Evolutionary conservation across 2,888 invertebrate species (phyloP), one percentile per base, ranked within the genome.

Genomic region (Nomada ruficornis): DNA sequence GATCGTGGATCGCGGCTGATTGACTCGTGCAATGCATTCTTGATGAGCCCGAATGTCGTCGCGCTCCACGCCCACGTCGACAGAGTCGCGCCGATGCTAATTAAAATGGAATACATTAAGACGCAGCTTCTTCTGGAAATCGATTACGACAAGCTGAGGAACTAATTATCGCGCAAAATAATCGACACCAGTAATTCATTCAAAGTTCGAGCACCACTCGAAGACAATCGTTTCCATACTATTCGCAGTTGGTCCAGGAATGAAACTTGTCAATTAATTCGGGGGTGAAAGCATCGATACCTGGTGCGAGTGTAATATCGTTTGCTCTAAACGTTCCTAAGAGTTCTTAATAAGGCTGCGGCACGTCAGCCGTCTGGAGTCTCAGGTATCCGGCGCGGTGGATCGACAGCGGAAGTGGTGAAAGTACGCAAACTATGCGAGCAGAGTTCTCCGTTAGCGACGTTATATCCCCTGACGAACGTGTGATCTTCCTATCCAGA

Each of bases 381-480:
- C 82, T 85, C 85, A 55, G 82, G 86, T 89, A 85, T 82, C 83
- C 67, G 79, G 68, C 57, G 80, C 81, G 74, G 65, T 64, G 75
- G 80, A 80, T 85, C 86, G 82, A 81, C 77, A 62, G 65, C 54
- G 64, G 52, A 87, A 85, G 82, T 80, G 79, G 64, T 65, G 84
- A 73, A 88, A 87, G 86, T 86, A 90, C 82, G 90, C 90, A 77
- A 89, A 90, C 88, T 90, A 90, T 90, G 85, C 82, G 69, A 71
- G 67, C 70, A 79, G 80, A 84, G 82, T 83, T 73, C 71, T 77
- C 69, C 68, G 59, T 70, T 71, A 52, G 13, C 65, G 79, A 76
- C 84, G 86, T 77, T 64, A 76, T 84, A 70, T 69, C 64, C 54
- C 42, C 44, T 2, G 26, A 29, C 65, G 54, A 60, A 13, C 70